Evolutionary conservation across 2,113 vertebrate species (phyloP).

Genomic region (Nannobrachium achirus): DNA sequence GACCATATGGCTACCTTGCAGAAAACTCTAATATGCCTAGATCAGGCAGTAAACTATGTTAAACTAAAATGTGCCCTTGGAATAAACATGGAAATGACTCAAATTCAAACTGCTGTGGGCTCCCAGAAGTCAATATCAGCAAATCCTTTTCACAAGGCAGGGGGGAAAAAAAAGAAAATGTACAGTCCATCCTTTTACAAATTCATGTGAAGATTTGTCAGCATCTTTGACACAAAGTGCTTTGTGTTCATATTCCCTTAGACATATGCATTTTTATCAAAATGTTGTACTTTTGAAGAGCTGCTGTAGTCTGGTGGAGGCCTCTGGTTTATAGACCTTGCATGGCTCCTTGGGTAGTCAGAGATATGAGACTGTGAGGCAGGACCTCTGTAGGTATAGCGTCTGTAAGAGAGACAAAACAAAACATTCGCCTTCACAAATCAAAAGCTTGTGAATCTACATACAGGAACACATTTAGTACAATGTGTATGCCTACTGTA

Average conservation of each 20-base stretch:
- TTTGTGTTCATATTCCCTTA: constrained; percentile 56
- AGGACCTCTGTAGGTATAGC: constrained; percentile 81
- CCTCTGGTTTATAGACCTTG: constrained; percentile 70
- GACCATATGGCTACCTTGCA: background rate
- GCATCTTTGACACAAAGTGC: constrained; percentile 10
- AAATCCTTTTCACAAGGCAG: constrained; percentile 12
- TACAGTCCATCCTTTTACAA: constrained; percentile 4
- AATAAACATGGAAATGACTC: constrained; percentile 18
- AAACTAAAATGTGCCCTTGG: background rate
- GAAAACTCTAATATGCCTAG: background rate
- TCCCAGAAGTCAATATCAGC: constrained; percentile 6
- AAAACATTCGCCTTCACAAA: constrained; percentile 14
- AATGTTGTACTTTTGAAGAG: constrained; percentile 72
- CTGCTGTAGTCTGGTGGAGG: constrained; percentile 64
- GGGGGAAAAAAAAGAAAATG: constrained; percentile 3
- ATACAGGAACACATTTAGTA: background rate
- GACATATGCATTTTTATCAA: constrained; percentile 83
- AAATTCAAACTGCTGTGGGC: constrained; percentile 2
- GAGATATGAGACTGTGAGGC: constrained; percentile 84
- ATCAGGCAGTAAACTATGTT: constrained; percentile 35
- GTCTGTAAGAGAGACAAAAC: constrained; percentile 36
- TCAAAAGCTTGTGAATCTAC: constrained; percentile 1
- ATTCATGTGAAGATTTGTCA: background rate
- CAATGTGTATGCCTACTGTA: background rate
- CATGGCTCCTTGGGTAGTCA: constrained; percentile 78